phyloP scores from a whole-genome alignment of 2,888 invertebrate species.

The Plebejus melissa region DNA sequence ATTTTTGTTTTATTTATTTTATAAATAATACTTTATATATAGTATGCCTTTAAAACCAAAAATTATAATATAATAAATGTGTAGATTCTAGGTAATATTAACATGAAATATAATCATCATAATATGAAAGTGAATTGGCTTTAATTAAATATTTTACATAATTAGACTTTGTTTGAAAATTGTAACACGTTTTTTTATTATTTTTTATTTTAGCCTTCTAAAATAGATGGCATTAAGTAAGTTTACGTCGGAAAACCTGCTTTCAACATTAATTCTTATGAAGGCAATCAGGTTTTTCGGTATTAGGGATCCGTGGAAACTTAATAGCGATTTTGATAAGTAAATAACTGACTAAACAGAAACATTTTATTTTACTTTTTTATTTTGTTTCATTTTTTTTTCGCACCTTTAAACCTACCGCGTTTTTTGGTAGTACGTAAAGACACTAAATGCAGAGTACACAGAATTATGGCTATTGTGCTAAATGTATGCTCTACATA shows the following conservation, averaged over 20 bases:
- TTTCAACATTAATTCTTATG: neutral
- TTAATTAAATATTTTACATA: neutral
- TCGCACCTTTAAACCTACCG: no score
- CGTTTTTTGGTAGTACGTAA: no score
- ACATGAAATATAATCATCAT: neutral
- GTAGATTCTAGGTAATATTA: neutral
- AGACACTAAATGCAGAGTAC: no score
- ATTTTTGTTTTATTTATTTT: neutral
- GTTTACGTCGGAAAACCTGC: neutral
- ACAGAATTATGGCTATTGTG: no score
- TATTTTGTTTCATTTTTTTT: no score
- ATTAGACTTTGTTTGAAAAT: neutral
- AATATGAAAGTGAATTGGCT: neutral
- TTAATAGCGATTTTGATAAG: neutral
- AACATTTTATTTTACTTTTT: no score
- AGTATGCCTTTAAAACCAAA: neutral
- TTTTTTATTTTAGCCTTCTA: neutral
- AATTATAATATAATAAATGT: neutral
- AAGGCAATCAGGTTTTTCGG: constrained; percentile 3
- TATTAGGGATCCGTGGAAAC: neutral
- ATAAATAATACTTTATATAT: no score
- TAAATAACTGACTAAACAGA: no score
- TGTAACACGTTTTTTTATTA: neutral
- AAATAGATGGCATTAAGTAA: neutral
- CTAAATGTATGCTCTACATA: no score